phyloP scores from a whole-genome alignment of 2,113 vertebrate genomes.

The Ciconia boyciana region DNA sequence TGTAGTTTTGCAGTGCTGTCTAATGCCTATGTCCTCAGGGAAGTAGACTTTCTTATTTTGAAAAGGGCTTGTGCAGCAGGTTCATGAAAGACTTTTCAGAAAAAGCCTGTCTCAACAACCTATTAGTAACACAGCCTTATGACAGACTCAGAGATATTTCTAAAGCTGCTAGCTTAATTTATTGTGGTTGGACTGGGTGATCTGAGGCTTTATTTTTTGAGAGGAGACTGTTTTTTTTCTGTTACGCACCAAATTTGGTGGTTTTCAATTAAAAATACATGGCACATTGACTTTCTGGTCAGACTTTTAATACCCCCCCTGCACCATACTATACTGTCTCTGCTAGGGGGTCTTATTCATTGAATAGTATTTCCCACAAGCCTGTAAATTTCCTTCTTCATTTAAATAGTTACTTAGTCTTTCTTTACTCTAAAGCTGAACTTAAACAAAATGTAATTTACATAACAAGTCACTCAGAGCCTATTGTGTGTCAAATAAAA shows the following conservation, averaged over 20 bases:
- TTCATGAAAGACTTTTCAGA: conserved; percentile 21
- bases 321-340: not conserved
- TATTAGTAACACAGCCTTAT: not conserved
- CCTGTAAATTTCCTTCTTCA: not conserved
- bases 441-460: not conserved
- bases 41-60: conserved; percentile 1
- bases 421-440: conserved; percentile 35
- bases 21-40: conserved; percentile 15
- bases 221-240: not conserved
- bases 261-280: not conserved
- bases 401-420: conserved; percentile 2
- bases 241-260: not conserved
- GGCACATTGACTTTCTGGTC: not conserved
- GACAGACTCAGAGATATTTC: conserved; percentile 1
- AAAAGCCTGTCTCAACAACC: conserved; percentile 3
- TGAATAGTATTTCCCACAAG: conserved; percentile 5
- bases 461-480: conserved; percentile 25
- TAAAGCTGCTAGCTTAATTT: conserved; percentile 13
- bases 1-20: conserved; percentile 29
- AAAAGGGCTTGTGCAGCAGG: conserved; percentile 38
- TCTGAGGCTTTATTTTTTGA: not conserved
- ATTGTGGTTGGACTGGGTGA: not conserved
- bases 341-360: not conserved
- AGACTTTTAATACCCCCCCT: not conserved
- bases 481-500: conserved; percentile 30